Evolutionary conservation across 2,113 vertebrate species (phyloP).

Genomic region (Trogon surrucura): DNA sequence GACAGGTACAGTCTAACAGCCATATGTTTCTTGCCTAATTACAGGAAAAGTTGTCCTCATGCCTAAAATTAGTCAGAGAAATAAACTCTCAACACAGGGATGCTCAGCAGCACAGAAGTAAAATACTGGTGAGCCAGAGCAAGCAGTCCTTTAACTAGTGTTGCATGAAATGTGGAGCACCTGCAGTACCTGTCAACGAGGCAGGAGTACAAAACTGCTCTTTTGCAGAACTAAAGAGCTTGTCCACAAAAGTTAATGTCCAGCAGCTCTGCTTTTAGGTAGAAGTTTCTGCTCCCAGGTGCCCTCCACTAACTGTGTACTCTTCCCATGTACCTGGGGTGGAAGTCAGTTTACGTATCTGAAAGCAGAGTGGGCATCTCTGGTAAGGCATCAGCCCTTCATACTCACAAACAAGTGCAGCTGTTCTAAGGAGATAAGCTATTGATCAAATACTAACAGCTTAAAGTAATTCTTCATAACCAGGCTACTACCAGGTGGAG

Average conservation of each 20-base stretch:
- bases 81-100: background rate
- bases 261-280: background rate
- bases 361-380: background rate
- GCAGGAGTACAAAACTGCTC: background rate
- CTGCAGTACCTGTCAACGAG: background rate
- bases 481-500: background rate
- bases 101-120: background rate
- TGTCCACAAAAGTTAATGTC: background rate
- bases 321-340: fast-evolving
- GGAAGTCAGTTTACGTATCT: fast-evolving
- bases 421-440: background rate
- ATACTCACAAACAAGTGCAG: fast-evolving
- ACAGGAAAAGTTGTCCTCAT: background rate
- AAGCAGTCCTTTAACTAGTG: background rate
- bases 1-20: background rate
- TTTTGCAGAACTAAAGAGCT: background rate
- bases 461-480: background rate
- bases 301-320: fast-evolving
- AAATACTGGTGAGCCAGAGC: background rate
- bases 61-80: background rate
- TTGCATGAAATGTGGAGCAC: fast-evolving
- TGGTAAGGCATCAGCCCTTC: fast-evolving
- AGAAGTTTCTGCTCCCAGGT: background rate
- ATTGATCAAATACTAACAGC: background rate
- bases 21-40: constrained; percentile 14